Evolutionary conservation across 2,888 invertebrate species (phyloP), one percentile per base, ranked within the genome.

Genomic region (Geophilus truncorum): DNA sequence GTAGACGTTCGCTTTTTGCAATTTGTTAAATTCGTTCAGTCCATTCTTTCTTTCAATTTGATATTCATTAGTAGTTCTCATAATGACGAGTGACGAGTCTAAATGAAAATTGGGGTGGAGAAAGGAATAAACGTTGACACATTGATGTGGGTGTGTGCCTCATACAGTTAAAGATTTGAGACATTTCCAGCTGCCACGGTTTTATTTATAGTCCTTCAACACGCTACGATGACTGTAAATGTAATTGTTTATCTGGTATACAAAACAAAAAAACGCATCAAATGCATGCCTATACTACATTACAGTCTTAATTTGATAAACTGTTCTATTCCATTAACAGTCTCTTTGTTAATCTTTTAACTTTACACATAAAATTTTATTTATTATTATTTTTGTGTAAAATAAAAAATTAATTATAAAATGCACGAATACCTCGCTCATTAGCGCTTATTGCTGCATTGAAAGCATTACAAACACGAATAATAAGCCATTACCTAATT

Each of bases 1-100:
- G 18, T 45, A n/a, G n/a, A n/a, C 18, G 25, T 12, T 25, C n/a
- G 25, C 12, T 25, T 28, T 28, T 25, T 28, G 25, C 28, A 23
- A 70, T 70, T 70, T 70, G 25, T 70, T 23, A n/a, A 28, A 28
- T 70, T 70, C n/a, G 51, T 51, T 51, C 0, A 12, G 23, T 70
- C n/a, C 28, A 10, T 15, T 25, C 25, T 12, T 12, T 70, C n/a
- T 28, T 70, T 70, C 28, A 70, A 70, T 70, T 70, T 70, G 70
- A 25, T 70, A 70, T 25, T 70, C 70, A 70, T 70, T 70, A 70
- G 70, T 70, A 70, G 25, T 70, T 70, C 23, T 25, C 70, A 25
- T 70, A 70, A 70, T 70, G 70, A 70, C 70, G 70, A 70, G 70
- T 70, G 70, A 70, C 70, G 70, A 70, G 70, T 70, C 70, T 70